These are phyloP conservation scores for Ammodytes marinus DNA, from an alignment of 2,113 vertebrate genomes.

Conservation along the genomic window DNA sequence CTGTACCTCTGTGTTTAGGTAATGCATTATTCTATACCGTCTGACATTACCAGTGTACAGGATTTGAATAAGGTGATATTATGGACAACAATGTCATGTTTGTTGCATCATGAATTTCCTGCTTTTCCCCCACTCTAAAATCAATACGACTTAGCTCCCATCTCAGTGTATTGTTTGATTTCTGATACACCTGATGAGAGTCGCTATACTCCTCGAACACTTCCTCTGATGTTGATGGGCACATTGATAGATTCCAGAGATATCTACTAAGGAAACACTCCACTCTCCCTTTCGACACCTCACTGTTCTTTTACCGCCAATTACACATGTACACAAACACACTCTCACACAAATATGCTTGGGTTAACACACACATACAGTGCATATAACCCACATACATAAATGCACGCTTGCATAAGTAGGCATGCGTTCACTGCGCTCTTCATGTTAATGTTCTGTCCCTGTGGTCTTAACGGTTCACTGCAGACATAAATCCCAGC, in stretches of 20 bases:
- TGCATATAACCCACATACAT: background rate
- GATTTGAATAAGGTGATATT: constrained; percentile 49
- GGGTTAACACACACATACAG: background rate
- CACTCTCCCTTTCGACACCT: constrained; percentile 35
- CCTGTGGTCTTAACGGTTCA: constrained; percentile 58
- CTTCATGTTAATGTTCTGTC: constrained; percentile 59
- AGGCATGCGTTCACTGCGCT: background rate
- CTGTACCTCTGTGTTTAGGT: constrained; percentile 97
- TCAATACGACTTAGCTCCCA: constrained; percentile 64
- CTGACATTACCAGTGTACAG: constrained; percentile 16
- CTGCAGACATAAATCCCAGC: constrained; percentile 62
- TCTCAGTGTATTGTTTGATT: constrained; percentile 59
- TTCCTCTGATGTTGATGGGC: constrained; percentile 54
- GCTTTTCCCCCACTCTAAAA: constrained; percentile 54
- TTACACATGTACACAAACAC: constrained; percentile 32
- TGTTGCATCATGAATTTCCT: constrained; percentile 59
- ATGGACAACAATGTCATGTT: constrained; percentile 36
- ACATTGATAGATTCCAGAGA: constrained; percentile 54
- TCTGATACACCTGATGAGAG: constrained; percentile 63
- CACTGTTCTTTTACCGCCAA: constrained; percentile 20
- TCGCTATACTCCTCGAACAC: constrained; percentile 29
- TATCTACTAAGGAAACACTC: constrained; percentile 31
- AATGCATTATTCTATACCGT: constrained; percentile 60
- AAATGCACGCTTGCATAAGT: background rate
- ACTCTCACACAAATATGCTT: background rate